Evolutionary conservation across 2,797 vertebrate genomes (phyloP), one percentile per base, ranked within the genome.

Genomic region (Enteromius fasciolatus): DNA sequence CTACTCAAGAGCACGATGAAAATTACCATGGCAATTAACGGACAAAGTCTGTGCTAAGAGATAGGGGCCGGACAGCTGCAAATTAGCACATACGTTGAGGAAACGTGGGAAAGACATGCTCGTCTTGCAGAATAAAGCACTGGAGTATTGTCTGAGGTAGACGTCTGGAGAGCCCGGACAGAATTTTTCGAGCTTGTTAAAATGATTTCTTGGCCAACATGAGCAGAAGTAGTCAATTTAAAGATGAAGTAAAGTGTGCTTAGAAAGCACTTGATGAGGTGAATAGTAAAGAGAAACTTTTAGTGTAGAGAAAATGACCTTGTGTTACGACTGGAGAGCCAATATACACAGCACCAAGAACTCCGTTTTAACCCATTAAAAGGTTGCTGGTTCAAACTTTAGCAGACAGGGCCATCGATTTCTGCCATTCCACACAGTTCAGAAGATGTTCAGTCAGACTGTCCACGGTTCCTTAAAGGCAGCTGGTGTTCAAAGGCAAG

Each of bases 211-310:
- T 33, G 17, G 69, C 39, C 41, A 85, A 54, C 6, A 76, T 46
- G 8, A 39, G 63, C 46, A 69, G 17, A 20, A 20, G 39, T 68
- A 59, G 83, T 91, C 86, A 91, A 92, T 92, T 93, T 88, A 92
- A 85, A 90, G 82, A 83, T 36, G n/a, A 68, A 52, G 61, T 74
- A 61, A 73, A 68, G 17, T 64, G 52, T 81, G 76, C 77, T 75
- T 75, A 77, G 46, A 79, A 31, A 64, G n/a, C 66, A 31, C 36
- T 76, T 81, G 69, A 81, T 61, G 44, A 63, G 44, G n/a, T n/a
- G 31, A 85, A 46, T n/a, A 50, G 50, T 63, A 79, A 78, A 50
- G n/a, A 68, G 57, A 61, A 80, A 75, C 41, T 48, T 81, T 41
- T 54, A 79, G 77, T 5, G 69, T 23, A 76, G 25, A 67, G 78